Base-by-base conservation (phyloP, 2,113 vertebrate species). In the Butorides virescens region DNA sequence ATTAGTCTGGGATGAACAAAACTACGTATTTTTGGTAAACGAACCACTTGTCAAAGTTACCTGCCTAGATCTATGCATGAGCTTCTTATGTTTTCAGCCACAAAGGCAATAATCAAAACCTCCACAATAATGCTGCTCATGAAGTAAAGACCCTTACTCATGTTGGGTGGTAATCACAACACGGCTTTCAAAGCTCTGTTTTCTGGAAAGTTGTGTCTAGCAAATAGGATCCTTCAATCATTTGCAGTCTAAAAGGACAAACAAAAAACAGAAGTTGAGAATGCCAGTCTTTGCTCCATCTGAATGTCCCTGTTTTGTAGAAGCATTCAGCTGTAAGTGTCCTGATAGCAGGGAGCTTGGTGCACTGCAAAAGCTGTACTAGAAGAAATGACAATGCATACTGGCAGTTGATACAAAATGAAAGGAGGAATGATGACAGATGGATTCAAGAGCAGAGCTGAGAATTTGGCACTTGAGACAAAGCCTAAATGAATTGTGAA, bases 401-500 rank as follows among this genome's bases (percentile, higher is more conserved):
- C 71, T 93, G 82, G 88, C 88, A 94, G 68, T 90, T 66, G 75
- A 93, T 50, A 80, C 50, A 59, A 72, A 91, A 50, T 4, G 22
- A 93, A 91, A 87, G 78, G 65, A 88, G 88, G 90, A 93, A 93
- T 68, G 12, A 85, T 87, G 95, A 93, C 92, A 95, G 63, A 94
- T 67, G 75, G 88, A 95, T 81, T 83, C 85, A 93, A 90, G 82
- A 83, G 78, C 58, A 93, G 68, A 88, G 72, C 68, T 71, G 93
- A 90, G 67, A 96, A 86, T 88, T n/a, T 96, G 90, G 85, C 90
- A 83, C 74, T 94, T 86, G 75, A 90, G 75, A 63, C 81, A 88
- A 95, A 95, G 29, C 50, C 86, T 96, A 93, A 95, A 95, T 74
- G 53, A 95, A 83, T 86, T 95, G 82, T 92, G 67, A 89, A 86